These are phyloP conservation scores for Macquaria ambigua DNA, from an alignment of 2,113 vertebrate genomes.

Conservation along the genomic window DNA sequence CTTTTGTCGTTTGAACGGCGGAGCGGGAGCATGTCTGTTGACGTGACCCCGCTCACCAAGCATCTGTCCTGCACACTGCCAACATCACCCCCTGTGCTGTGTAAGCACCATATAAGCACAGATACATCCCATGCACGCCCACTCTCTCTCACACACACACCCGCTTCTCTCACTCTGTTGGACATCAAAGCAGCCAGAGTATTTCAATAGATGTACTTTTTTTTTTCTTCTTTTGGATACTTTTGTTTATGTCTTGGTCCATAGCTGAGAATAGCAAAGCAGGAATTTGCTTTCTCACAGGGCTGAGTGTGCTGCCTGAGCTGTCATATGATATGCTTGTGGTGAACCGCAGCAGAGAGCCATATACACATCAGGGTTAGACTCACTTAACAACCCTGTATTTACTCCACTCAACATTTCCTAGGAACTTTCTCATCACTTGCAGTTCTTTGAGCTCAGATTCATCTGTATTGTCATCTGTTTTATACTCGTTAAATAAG, in stretches of 20 bases:
- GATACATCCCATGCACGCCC: constrained; percentile 22
- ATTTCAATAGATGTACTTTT: constrained; percentile 5
- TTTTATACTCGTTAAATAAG: not conserved
- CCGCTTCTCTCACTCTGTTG: not conserved
- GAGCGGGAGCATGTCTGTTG: constrained; percentile 69
- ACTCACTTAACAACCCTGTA: constrained; percentile 62
- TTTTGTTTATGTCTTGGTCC: constrained; percentile 50
- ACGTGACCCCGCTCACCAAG: constrained; percentile 53
- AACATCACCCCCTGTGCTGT: constrained; percentile 26
- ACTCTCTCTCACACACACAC: not conserved
- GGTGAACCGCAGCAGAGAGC: constrained; percentile 78
- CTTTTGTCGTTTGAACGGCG: constrained; percentile 71
- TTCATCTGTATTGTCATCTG: not conserved
- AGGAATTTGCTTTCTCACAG: constrained; percentile 56
- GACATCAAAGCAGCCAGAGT: constrained; percentile 27
- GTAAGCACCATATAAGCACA: constrained; percentile 4
- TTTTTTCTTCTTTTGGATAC: constrained; percentile 20
- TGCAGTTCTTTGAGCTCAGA: not conserved
- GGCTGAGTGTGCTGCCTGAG: constrained; percentile 53
- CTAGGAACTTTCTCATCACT: constrained; percentile 36
- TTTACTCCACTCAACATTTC: constrained; percentile 59
- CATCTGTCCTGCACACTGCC: constrained; percentile 62
- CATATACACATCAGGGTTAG: constrained; percentile 54
- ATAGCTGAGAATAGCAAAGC: constrained; percentile 25
- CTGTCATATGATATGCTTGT: constrained; percentile 79